Conservation (phyloP, 2,797 vertebrate genomes). For the Onychomys torridus region DNA sequence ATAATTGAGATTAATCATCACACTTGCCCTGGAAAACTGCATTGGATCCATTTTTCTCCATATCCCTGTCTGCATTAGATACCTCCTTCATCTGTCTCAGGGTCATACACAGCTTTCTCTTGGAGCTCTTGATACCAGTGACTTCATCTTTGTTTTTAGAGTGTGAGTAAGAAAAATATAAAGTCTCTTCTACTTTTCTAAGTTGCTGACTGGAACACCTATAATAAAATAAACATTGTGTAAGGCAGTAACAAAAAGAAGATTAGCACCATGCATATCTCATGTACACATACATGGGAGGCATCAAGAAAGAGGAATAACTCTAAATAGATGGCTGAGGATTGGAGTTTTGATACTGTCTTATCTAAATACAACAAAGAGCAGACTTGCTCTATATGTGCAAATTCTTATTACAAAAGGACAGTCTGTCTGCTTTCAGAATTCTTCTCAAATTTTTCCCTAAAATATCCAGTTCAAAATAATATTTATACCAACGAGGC, state of each 20-base stretch:
- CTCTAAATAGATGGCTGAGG: background rate
- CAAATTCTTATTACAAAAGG: background rate
- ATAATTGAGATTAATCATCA: background rate
- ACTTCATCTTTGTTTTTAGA: background rate
- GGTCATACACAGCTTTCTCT: too few species aligned
- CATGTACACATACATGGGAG: too few species aligned
- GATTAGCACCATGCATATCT: too few species aligned
- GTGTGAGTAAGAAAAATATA: background rate
- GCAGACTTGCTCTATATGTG: background rate
- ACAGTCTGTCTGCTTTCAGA: background rate
- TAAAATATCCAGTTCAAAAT: background rate
- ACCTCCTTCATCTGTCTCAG: fast-evolving
- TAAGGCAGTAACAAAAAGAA: background rate
- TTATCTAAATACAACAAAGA: background rate
- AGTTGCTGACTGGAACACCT: background rate
- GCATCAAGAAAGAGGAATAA: background rate
- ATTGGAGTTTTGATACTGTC: background rate
- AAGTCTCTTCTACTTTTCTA: background rate
- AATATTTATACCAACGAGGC: background rate
- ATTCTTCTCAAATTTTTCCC: background rate
- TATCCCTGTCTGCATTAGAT: background rate
- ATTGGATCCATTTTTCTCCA: fast-evolving
- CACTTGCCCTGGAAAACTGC: background rate
- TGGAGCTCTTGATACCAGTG: background rate
- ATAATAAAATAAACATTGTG: constrained; percentile 30